These are phyloP conservation scores for Holacanthella duospinosa DNA, from an alignment of 2,888 invertebrate species.

Conservation along the genomic window DNA sequence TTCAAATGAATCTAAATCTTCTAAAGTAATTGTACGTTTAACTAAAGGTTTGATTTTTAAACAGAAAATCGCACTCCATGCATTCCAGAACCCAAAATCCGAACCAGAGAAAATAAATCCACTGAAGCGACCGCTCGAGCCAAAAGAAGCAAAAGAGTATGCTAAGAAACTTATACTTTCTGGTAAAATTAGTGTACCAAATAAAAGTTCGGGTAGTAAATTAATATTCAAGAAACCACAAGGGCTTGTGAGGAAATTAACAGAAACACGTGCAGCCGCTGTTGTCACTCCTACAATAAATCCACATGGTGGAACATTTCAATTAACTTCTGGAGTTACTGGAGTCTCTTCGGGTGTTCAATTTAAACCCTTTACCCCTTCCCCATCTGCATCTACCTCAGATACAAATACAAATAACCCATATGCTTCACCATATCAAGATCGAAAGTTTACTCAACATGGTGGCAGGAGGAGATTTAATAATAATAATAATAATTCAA, in stretches of 20 bases:
- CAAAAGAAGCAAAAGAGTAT: conserved; percentile 84
- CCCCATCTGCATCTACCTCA: background rate
- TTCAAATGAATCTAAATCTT: too few species aligned
- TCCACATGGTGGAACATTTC: background rate
- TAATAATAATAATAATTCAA: background rate
- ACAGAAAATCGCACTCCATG: conserved; percentile 70
- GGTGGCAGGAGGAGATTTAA: background rate
- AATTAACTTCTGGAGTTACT: conserved; percentile 1
- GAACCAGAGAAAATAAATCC: conserved; percentile 69
- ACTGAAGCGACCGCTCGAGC: conserved; percentile 75
- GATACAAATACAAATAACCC: background rate
- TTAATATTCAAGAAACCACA: conserved; percentile 81
- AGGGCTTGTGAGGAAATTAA: conserved; percentile 64
- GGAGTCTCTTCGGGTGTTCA: conserved; percentile 13
- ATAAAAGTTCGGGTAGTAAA: conserved; percentile 76
- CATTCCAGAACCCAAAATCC: conserved; percentile 72
- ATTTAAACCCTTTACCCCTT: conserved; percentile 31
- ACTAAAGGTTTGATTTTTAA: too few species aligned
- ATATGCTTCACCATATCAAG: background rate
- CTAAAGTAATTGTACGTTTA: too few species aligned
- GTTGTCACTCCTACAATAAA: background rate
- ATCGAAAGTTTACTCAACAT: background rate
- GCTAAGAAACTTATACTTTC: conserved; percentile 89
- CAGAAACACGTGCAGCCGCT: conserved; percentile 54
- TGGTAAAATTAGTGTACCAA: conserved; percentile 70